Conservation (phyloP, 2,113 vertebrate species). For the Aldabrachelys gigantea region DNA sequence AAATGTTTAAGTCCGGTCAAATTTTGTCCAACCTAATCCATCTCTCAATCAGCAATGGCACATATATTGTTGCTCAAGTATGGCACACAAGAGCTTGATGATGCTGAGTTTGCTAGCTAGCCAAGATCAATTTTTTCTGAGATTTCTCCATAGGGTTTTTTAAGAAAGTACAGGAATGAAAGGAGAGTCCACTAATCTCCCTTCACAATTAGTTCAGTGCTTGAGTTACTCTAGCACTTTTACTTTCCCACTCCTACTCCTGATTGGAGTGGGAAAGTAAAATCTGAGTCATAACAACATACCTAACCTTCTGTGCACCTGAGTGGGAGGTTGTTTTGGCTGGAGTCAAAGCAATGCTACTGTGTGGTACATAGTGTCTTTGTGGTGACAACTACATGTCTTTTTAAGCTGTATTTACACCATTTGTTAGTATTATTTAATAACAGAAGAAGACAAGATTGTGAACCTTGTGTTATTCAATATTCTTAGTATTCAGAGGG, state of each 20-base stretch:
- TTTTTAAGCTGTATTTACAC: constrained; percentile 45
- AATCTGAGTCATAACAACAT: constrained; percentile 78
- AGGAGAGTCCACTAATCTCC: constrained; percentile 50
- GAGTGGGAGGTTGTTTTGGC: constrained; percentile 74
- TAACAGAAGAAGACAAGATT: neutral
- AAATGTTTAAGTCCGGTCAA: neutral
- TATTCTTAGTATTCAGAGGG: neutral
- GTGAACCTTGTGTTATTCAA: neutral
- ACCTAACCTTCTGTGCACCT: constrained; percentile 46
- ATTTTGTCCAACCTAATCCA: neutral
- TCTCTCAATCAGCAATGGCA: neutral
- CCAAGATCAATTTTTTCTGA: neutral
- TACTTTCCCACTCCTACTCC: constrained; percentile 71
- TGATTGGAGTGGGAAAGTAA: neutral
- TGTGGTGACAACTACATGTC: constrained; percentile 63
- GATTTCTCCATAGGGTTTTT: neutral
- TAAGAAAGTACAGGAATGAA: constrained; percentile 1
- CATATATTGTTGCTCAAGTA: neutral
- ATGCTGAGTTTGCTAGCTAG: neutral
- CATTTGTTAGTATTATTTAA: neutral
- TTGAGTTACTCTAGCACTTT: constrained; percentile 75
- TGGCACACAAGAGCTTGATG: neutral
- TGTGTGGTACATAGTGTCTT: constrained; percentile 65
- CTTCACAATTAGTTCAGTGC: constrained; percentile 50
- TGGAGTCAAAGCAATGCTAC: constrained; percentile 19